Percentiles rank a stretch among this genome's conserved stretches.
Evolutionary conservation across 2,888 invertebrate species (phyloP).

Genomic region (Spialia ferax): DNA sequence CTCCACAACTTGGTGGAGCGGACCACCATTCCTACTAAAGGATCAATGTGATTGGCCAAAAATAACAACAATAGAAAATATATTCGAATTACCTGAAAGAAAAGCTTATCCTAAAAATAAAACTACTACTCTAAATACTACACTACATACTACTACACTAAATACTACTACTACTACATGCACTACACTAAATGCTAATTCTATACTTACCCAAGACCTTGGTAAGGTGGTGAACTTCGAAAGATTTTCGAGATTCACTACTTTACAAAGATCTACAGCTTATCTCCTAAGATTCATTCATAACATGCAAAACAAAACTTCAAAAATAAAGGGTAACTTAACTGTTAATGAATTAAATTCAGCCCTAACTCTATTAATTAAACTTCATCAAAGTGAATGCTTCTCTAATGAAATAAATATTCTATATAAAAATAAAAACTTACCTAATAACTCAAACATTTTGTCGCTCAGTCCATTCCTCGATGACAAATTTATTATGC

Average conservation of each 20-base stretch:
- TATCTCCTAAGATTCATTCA: neutral
- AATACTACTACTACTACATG: slow-evolving; percentile 4
- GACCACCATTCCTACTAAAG: neutral
- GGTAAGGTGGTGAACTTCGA: neutral
- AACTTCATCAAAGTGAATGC: slow-evolving; percentile 6
- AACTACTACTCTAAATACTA: no score
- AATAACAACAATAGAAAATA: neutral
- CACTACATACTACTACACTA: slow-evolving; percentile 4
- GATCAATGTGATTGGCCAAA: neutral
- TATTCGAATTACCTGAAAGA: slow-evolving; percentile 11
- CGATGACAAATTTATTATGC: slow-evolving; percentile 12
- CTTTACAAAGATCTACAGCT: slow-evolving; percentile 4
- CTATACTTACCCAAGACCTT: neutral
- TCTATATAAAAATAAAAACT: slow-evolving; percentile 7
- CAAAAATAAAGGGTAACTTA: slow-evolving; percentile 6
- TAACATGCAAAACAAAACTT: neutral
- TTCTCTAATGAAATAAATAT: slow-evolving; percentile 3
- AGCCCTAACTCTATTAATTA: slow-evolving; percentile 1
- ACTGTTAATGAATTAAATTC: slow-evolving; percentile 3
- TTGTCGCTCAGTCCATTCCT: slow-evolving; percentile 1
- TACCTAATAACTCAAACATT: neutral
- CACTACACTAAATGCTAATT: neutral
- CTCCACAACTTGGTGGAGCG: neutral
- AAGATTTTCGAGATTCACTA: neutral
- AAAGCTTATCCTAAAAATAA: slow-evolving; percentile 9